Evolutionary conservation across 2,797 vertebrate genomes (phyloP).

Genomic region (Leucoraja ocellata): DNA sequence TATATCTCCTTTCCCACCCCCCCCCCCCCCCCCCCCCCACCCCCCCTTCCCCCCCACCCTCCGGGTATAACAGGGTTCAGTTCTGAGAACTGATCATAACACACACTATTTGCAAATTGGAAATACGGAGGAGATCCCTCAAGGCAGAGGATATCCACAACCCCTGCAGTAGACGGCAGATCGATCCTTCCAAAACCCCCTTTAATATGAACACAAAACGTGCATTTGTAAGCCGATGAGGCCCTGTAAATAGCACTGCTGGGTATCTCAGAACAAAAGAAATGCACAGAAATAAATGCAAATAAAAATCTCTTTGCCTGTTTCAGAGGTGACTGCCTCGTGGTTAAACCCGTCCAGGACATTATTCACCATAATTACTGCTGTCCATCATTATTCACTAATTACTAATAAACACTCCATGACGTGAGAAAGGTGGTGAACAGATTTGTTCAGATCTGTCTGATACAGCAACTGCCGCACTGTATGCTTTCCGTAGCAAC

Average conservation of each 20-base stretch:
- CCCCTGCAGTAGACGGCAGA: no score
- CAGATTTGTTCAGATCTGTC: not conserved
- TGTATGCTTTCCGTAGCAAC: not conserved
- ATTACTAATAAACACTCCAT: constrained; percentile 30
- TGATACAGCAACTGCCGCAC: constrained; percentile 29
- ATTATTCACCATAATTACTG: not conserved
- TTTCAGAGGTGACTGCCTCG: not conserved
- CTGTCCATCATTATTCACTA: constrained; percentile 18
- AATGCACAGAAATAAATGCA: not conserved
- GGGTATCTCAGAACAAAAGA: not conserved
- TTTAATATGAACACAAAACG: no score
- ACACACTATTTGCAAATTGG: no score
- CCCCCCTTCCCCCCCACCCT: no score
- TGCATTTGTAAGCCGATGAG: no score
- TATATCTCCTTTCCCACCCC: no score
- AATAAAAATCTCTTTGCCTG: not conserved
- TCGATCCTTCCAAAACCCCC: no score
- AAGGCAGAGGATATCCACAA: no score
- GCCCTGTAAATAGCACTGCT: not conserved
- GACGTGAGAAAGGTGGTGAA: constrained; percentile 28
- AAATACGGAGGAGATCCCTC: no score
- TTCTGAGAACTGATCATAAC: no score
- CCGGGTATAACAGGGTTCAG: no score
- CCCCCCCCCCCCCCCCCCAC: no score
- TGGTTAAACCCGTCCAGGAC: not conserved